Base-by-base conservation (phyloP, 1,140 invertebrate species). In the Pissodes strobi region DNA sequence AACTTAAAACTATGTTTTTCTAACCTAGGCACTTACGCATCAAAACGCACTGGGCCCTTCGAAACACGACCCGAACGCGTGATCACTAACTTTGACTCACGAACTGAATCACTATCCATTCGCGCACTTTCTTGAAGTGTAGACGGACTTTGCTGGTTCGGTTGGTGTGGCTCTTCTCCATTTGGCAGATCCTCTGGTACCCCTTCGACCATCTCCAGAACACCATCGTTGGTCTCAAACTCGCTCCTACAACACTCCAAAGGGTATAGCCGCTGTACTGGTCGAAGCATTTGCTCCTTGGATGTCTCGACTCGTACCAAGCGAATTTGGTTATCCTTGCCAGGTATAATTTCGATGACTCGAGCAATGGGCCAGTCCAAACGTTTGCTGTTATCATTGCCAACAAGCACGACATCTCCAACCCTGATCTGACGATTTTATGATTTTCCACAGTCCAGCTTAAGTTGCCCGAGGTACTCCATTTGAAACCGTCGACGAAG, bases 291-390 rank as follows among this genome's bases (percentile, higher is more conserved):
- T 27, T 60, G 30, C 18, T 48, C 64, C 12, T 34, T 37, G 5
- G 5, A 2, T 8, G 64, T 61, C n/a, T 39, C 3, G 15, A 66
- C 21, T 51, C 64, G 18, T n/a, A 45, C 49, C 13, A 60, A 37
- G 23, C 64, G 43, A 43, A 66, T 23, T 15, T n/a, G n/a, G n/a
- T n/a, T n/a, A n/a, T n/a, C n/a, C n/a, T n/a, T n/a, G n/a, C n/a
- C n/a, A n/a, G n/a, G 48, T 2, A 9, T 41, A 22, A 64, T 4
- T 30, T 64, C 66, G 8, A 43, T 38, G 3, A 67, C 25, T 1
- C 46, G 51, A 25, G 8, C 60, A 10, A 64, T 4, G 13, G 60
- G 60, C 53, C 66, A 67, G 15, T 67, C 53, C n/a, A 67, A 13
- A 18, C 66, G 53, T 48, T 65, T 65, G 6, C 10, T 27, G 22